phyloP scores from a whole-genome alignment of 30 jellyfish, hydroid and myxozoan genomes.

The Clytia hemisphaerica region DNA sequence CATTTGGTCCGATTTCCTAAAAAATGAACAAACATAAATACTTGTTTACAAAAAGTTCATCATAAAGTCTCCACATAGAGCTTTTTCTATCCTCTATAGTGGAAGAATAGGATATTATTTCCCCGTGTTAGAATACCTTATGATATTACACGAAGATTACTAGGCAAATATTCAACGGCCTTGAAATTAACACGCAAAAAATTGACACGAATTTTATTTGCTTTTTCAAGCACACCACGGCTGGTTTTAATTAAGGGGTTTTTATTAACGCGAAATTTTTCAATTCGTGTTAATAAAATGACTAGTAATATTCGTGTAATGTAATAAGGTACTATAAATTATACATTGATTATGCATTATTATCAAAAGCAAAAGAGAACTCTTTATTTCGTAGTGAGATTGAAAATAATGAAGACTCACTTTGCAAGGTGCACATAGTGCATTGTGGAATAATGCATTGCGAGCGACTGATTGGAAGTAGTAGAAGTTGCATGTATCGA shows the following conservation, averaged over 20 bases:
- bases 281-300: too few relatives aligned
- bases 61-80: background rate
- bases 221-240: background rate
- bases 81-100: background rate
- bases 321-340: too few relatives aligned
- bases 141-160: background rate
- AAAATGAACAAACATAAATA: background rate
- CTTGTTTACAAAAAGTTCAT: background rate
- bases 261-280: too few relatives aligned
- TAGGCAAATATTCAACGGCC: background rate
- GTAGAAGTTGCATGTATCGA: conserved; percentile 38
- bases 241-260: too few relatives aligned
- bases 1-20: conserved; percentile 80
- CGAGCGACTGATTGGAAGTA: conserved; percentile 63
- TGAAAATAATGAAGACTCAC: too few relatives aligned
- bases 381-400: too few relatives aligned
- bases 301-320: too few relatives aligned
- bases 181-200: background rate
- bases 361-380: too few relatives aligned
- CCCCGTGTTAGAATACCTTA: too few relatives aligned
- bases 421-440: conserved; percentile 68
- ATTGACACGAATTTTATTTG: background rate
- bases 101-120: too few relatives aligned
- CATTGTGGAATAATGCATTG: conserved; percentile 35
- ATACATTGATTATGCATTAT: too few relatives aligned